Percentiles rank a stretch among this genome's conserved stretches.
Evolutionary conservation across 2,888 invertebrate species (phyloP).

Genomic region (Andricus curvator): DNA sequence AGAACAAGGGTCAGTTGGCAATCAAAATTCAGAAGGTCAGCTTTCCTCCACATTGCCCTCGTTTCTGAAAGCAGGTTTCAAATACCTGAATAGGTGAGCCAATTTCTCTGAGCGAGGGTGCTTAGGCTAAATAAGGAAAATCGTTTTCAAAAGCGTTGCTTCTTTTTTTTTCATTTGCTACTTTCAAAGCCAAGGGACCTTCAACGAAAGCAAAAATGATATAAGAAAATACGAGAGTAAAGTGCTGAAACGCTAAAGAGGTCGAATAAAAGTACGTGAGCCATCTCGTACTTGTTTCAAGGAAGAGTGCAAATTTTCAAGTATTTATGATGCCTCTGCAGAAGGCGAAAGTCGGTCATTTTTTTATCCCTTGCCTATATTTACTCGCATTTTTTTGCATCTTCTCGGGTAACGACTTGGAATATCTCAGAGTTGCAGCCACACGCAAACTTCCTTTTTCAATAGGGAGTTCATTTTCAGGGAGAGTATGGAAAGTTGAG

Average conservation of each 20-base stretch:
- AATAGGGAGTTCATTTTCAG: neutral
- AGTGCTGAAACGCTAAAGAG: neutral
- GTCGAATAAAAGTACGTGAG: constrained; percentile 4
- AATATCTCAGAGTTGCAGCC: neutral
- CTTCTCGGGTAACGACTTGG: neutral
- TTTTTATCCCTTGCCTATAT: neutral
- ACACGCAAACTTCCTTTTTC: neutral
- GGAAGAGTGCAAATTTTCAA: neutral
- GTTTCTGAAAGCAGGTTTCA: constrained; percentile 16
- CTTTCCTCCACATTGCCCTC: neutral
- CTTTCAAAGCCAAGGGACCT: neutral
- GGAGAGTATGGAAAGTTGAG: constrained; percentile 2
- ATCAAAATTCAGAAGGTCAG: constrained; percentile 14
- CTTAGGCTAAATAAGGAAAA: constrained; percentile 7
- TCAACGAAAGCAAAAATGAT: neutral
- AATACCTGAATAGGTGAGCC: constrained; percentile 37
- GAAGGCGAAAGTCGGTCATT: constrained; percentile 1
- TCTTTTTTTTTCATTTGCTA: constrained; percentile 5
- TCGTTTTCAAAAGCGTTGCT: constrained; percentile 23
- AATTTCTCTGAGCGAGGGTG: constrained; percentile 6
- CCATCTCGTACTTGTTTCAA: neutral
- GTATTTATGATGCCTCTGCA: neutral
- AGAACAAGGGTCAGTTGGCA: constrained; percentile 9
- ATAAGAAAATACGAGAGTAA: neutral
- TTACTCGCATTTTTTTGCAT: neutral